Percentiles rank a stretch among this genome's conserved stretches.
These are phyloP conservation scores for Luperina nickerlii DNA, from an alignment of 2,888 invertebrate species.

Conservation along the genomic window DNA sequence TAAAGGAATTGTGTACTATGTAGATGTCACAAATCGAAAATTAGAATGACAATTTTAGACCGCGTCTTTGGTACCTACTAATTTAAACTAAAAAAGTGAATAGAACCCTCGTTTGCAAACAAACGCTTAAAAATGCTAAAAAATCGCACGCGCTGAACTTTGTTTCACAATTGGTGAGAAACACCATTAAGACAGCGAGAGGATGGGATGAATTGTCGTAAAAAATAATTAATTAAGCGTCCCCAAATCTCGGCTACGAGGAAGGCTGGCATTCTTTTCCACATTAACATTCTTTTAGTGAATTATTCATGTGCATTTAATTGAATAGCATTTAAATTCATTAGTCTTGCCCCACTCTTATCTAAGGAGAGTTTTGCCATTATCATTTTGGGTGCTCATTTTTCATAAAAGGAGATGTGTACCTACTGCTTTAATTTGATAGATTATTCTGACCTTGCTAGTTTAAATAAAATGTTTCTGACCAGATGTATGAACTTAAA, in stretches of 20 bases:
- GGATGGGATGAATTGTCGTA: conserved; percentile 65
- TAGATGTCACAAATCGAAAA: not conserved
- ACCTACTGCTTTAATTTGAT: conserved; percentile 35
- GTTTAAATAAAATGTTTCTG: conserved; percentile 10
- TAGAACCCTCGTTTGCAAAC: not conserved
- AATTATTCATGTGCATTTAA: conserved; percentile 89
- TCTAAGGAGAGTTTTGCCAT: conserved; percentile 64
- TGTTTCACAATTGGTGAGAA: conserved; percentile 61
- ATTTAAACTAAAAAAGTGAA: conserved; percentile 5
- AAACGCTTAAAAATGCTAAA: not conserved
- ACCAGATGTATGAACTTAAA: not conserved
- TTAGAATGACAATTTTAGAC: not conserved
- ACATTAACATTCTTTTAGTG: conserved; percentile 84
- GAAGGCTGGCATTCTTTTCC: conserved; percentile 83
- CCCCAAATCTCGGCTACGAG: conserved; percentile 78
- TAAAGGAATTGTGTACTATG: not conserved
- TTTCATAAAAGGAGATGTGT: conserved; percentile 57
- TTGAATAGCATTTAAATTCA: conserved; percentile 88
- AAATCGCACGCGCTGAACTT: conserved; percentile 41
- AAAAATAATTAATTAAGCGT: conserved; percentile 83
- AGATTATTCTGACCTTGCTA: conserved; percentile 15
- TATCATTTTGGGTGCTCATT: conserved; percentile 68
- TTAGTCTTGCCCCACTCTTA: conserved; percentile 75
- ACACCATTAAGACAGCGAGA: conserved; percentile 52
- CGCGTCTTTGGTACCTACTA: not conserved